A percentile compares a stretch with the other conserved stretches of the same genome.
phyloP scores from a whole-genome alignment of 2,113 vertebrate genomes.

The Tichodroma muraria region DNA sequence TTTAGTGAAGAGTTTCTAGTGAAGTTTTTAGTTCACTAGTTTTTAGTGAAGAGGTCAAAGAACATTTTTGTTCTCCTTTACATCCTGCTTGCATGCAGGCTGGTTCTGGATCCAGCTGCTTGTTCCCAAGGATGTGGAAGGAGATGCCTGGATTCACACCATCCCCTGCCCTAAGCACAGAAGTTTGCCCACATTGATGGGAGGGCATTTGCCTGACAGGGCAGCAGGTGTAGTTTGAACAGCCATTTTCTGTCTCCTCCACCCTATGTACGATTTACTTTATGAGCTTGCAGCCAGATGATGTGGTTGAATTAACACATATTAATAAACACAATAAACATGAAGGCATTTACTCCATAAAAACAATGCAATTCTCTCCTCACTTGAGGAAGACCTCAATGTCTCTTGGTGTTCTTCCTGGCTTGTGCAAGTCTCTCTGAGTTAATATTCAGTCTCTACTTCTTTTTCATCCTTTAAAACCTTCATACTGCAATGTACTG shows the following conservation, averaged over 20 bases:
- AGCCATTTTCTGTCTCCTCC: not conserved
- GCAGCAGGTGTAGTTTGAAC: not conserved
- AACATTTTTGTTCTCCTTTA: not conserved
- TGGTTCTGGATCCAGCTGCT: not conserved
- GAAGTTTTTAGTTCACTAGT: no score
- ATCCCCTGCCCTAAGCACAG: not conserved
- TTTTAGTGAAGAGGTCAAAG: not conserved
- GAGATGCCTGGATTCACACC: not conserved
- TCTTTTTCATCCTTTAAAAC: constrained; percentile 27
- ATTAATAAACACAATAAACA: not conserved
- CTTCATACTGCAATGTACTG: not conserved
- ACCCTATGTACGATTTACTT: not conserved
- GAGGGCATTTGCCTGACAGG: not conserved
- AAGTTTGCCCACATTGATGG: not conserved
- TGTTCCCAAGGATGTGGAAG: not conserved
- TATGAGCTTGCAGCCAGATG: not conserved
- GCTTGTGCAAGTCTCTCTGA: not conserved
- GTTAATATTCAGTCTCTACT: not conserved
- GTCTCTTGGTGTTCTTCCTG: not conserved
- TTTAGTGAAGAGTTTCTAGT: not conserved
- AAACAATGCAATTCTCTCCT: not conserved
- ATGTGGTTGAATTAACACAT: not conserved
- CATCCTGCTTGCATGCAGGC: not conserved
- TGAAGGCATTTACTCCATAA: not conserved
- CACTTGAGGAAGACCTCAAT: not conserved